These are phyloP conservation scores for Phocoena sinus DNA, from an alignment of 2,113 vertebrate species.

Conservation along the genomic window DNA sequence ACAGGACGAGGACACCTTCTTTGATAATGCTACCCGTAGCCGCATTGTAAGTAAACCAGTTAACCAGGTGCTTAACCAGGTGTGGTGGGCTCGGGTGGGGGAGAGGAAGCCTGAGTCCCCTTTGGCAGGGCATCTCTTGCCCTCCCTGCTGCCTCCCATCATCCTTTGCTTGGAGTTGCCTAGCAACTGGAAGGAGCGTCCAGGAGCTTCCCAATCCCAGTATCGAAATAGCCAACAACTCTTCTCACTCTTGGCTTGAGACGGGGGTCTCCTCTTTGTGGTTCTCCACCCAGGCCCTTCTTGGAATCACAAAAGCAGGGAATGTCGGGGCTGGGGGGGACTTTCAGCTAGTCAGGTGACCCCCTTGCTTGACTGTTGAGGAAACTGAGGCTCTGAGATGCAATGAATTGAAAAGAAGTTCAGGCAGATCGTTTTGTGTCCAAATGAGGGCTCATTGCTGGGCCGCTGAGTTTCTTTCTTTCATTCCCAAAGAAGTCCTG, in stretches of 20 bases:
- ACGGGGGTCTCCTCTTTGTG: neutral
- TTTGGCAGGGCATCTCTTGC: neutral
- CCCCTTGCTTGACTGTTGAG: neutral
- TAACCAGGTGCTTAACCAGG: no score
- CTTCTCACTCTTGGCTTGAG: neutral
- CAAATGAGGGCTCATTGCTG: neutral
- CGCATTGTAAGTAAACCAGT: slow-evolving; percentile 90
- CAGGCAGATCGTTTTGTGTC: neutral
- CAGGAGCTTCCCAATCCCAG: neutral
- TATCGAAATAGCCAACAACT: neutral
- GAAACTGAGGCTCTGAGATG: neutral
- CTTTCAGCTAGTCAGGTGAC: neutral
- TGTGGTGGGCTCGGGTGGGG: neutral
- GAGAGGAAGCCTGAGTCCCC: neutral
- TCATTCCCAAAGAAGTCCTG: neutral
- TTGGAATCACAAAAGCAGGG: neutral
- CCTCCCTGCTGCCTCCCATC: neutral
- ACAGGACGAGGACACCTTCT: slow-evolving; percentile 91
- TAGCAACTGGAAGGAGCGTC: neutral
- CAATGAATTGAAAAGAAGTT: neutral
- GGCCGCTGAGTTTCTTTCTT: neutral
- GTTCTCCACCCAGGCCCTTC: neutral
- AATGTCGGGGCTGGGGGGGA: neutral
- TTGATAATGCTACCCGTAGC: slow-evolving; percentile 94
- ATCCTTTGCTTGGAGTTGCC: slow-evolving; percentile 34